Conservation (phyloP, 2,113 vertebrate genomes). For the Chionodraco myersi region DNA sequence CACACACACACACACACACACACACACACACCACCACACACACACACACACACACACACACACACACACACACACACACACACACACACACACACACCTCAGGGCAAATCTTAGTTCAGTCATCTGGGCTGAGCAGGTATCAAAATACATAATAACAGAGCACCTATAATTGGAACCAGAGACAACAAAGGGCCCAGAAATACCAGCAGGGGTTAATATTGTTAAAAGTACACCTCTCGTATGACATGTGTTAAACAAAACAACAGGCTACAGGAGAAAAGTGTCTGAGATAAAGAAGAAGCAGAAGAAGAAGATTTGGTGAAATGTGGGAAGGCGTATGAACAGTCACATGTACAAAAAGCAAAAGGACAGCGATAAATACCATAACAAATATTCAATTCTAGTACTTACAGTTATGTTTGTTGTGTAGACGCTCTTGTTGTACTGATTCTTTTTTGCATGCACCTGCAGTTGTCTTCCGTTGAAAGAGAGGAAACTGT, state of each 20-base stretch:
- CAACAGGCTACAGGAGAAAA: not conserved
- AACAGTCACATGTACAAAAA: not conserved
- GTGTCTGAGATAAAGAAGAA: not conserved
- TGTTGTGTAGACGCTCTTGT: not conserved
- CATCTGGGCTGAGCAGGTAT: conserved; percentile 49
- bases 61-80: not conserved
- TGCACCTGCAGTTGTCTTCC: conserved; percentile 56
- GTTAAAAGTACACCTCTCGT: conserved; percentile 33
- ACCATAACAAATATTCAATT: not conserved
- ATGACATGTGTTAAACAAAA: conserved; percentile 41
- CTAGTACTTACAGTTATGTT: conserved; percentile 58
- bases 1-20: too few species aligned
- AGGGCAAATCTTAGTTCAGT: conserved; percentile 39
- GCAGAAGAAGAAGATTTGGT: not conserved
- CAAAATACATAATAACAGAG: conserved; percentile 67
- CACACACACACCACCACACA: too few species aligned
- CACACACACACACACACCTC: conserved; percentile 39
- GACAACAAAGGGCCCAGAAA: conserved; percentile 37
- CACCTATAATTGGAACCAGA: conserved; percentile 60
- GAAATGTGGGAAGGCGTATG: not conserved
- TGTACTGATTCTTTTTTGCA: conserved; percentile 25
- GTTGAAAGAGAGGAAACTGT: conserved; percentile 65
- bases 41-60: not conserved
- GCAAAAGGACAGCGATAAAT: not conserved
- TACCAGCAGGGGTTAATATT: conserved; percentile 45